Base-by-base conservation (phyloP, 2,888 invertebrate species). In the Phortica magna region DNA sequence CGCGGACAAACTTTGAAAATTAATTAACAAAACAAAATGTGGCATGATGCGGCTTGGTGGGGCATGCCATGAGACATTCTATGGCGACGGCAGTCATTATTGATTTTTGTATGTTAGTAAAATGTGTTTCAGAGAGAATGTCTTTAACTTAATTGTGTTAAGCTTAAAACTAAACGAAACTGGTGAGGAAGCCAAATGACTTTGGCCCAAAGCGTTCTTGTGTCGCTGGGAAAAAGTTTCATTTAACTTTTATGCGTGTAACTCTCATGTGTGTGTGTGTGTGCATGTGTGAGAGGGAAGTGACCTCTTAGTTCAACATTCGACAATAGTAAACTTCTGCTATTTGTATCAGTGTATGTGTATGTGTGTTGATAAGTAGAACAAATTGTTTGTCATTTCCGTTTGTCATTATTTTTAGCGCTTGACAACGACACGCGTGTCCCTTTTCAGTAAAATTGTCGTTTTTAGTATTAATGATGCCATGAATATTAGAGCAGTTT, bases 81-180 rank as follows among this genome's bases (percentile, higher is more conserved):
- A 12, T 65, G 61, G 10, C 7, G 9, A 39, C 68, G 19, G 22
- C 68, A 19, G 12, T 68, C 39, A n/a, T 43, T 43, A 43, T 43
- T 68, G 68, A 68, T 68, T 68, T 64, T 68, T 68, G 43, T 68
- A 19, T 61, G 19, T 17, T 19, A 22, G 61, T 22, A 22, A 61
- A 22, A 61, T 61, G 22, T 61, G 19, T 61, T 19, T 31, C 5
- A 2, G 31, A 59, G 1, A 19, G 22, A 61, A 61, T 61, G 61
- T 22, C 61, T 61, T 61, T 61, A 61, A 61, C 19, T 61, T 61
- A 61, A 61, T 61, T 61, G n/a, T 61, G 48, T 48, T 48, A 12
- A 48, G 48, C 48, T 48, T 48, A 48, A 48, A 48, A 48, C 48
- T 14, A 48, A 31, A 31, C 31, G 31, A 48, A 48, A 48, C 3